Base-by-base conservation (phyloP, 2,113 vertebrate species). In the Myocastor coypus region DNA sequence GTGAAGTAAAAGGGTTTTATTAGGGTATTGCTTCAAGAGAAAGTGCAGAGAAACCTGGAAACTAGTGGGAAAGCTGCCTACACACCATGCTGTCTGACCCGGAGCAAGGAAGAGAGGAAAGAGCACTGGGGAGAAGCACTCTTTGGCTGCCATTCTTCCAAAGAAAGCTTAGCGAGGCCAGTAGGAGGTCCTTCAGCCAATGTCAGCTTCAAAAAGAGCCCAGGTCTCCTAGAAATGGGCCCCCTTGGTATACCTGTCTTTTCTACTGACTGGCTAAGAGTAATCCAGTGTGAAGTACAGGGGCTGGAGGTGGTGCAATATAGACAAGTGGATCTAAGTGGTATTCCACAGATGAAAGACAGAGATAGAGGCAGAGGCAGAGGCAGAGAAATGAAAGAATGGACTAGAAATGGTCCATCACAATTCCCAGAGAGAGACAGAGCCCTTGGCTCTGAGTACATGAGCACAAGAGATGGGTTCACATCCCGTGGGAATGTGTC, bases 1-100 rank as follows among this genome's bases (percentile, higher is more conserved):
- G 68, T 81, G 87, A 83, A 91, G 42, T 59, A 4, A 34, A 68
- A 94, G 30, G 22, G 84, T 59, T 95, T 92, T 69, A 59, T 63
- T n/a, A 84, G 52, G 59, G 71, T 69, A 61, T 42, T n/a, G n/a
- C 55, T 40, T 2, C 68, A n/a, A 55, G 64, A 81, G 32, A 84
- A 93, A 64, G 37, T 30, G 6, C 16, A 50, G 63, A 37, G 20
- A 30, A 50, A 59, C 17, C 50, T 14, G 4, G 13, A 30, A 61
- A 34, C 13, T 37, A 24, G 78, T 80, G 34, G 59, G n/a, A 73
- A 82, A 91, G 83, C 71, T 50, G 28, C 61, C 66, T 75, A 71
- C 88, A 9, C 28, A 37, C 37, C 52, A 1, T 55, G 24, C 63
- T 64, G 24, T 75, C 68, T 89, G 84, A 52, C 52, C 55, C 26